Conservation (phyloP, 2,888 invertebrate genomes). For the Megastigmus dorsalis region DNA sequence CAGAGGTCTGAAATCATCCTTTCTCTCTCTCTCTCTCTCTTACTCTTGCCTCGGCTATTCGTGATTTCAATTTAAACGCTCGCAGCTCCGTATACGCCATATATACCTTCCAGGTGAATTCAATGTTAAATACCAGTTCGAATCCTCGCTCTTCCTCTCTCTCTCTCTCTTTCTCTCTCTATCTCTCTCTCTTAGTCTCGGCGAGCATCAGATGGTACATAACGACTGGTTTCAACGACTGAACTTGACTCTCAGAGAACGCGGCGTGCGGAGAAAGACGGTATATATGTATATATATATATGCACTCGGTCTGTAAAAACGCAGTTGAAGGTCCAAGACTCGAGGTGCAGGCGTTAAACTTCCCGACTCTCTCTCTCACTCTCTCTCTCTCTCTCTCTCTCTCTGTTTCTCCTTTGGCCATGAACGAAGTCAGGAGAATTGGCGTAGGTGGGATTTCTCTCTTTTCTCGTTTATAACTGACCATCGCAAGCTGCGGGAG, state of each 20-base stretch:
- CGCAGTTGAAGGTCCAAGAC: constrained; percentile 63
- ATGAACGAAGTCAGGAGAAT: constrained; percentile 22
- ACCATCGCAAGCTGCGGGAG: constrained; percentile 57
- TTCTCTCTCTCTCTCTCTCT: constrained; percentile 1
- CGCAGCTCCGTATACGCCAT: constrained; percentile 8
- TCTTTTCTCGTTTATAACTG: constrained; percentile 53
- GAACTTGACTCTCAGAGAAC: constrained; percentile 51
- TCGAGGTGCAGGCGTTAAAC: constrained; percentile 23
- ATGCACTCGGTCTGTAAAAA: constrained; percentile 67
- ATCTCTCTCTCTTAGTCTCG: background rate
- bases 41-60: constrained; percentile 5
- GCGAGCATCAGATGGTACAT: constrained; percentile 32
- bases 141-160: constrained; percentile 17
- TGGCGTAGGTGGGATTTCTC: constrained; percentile 59
- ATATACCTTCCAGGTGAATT: constrained; percentile 38
- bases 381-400: no score
- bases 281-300: no score
- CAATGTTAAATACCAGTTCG: constrained; percentile 49
- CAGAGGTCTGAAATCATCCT: no score
- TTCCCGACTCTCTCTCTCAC: background rate
- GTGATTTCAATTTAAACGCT: constrained; percentile 50
- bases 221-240: constrained; percentile 52
- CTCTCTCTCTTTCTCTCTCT: background rate
- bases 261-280: background rate
- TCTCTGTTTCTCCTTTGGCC: no score